Base-by-base conservation (phyloP, 2,888 invertebrate genomes). In the Gnatocerus cornutus region DNA sequence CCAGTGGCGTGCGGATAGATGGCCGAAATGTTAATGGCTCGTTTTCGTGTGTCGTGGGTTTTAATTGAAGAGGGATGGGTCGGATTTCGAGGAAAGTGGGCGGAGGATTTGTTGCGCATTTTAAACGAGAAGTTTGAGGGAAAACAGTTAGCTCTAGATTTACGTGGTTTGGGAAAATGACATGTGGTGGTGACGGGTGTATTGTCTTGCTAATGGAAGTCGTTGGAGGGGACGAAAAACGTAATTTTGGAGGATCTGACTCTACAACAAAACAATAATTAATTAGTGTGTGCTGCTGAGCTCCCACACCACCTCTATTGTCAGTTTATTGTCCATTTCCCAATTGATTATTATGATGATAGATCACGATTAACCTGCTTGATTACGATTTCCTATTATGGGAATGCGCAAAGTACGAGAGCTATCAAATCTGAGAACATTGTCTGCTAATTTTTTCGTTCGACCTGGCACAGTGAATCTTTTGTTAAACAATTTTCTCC, bases 21-120 rank as follows among this genome's bases (percentile, higher is more conserved):
- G 29, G 46, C 30, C 16, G 62, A 10, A 45, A 30, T 27, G 2
- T 50, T 37, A 62, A 53, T 62, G 39, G 62, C 33, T 50, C 41
- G 63, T 16, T 52, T 63, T 48, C 16, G 39, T 48, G 33, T 29
- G 45, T 45, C 9, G 29, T 29, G 45, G 41, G 45, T 29, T 58
- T 58, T 58, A 58, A 58, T 58, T 43, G 30, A 58, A 58, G n/a
- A 58, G 27, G 58, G 56, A 41, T 41, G 56, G 43, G 56, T 16
- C 3, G 48, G 2, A 27, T 48, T 48, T 27, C 6, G 48, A 4
- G 9, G 27, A 48, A 48, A n/a, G 48, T 48, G 27, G 48, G 48
- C 48, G 48, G 10, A 27, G 48, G 9, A 27, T n/a, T 9, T 12
- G 48, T n/a, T 16, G n/a, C 13, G 48, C 16, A 48, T 48, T 48